Evolutionary conservation across 2,797 vertebrate genomes (phyloP), one percentile per base, ranked within the genome.

Genomic region (Macroramphosus scolopax): DNA sequence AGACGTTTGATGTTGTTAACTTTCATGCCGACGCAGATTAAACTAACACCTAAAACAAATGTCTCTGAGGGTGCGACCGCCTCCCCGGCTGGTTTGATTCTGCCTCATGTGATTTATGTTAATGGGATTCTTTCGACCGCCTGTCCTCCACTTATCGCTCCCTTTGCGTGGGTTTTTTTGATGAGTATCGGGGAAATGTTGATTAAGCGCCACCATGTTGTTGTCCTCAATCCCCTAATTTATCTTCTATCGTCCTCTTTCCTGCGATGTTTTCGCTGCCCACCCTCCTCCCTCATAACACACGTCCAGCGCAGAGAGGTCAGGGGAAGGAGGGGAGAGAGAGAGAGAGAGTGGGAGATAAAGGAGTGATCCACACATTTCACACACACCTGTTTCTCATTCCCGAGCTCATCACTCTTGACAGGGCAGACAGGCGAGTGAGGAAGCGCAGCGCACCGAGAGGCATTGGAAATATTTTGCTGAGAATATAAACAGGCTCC

Each of bases 301-400:
- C 51, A 39, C 20, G 42, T 33, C 13, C 39, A 5, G 31, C 63
- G 67, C 54, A 16, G 48, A 58, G 41, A 66, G 68, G 71, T 56
- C 38, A 31, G 31, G 44, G 29, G 37, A 22, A 45, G 17, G 12
- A 5, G 13, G 3, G 15, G 28, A 16, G 32, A 10, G 6, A 24
- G 18, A 31, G n/a, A 17, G 49, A 17, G 55, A 17, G 53, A 11
- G 45, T 51, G 63, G 46, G 31, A 70, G 68, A 76, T 76, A 83
- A 81, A 75, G 79, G 44, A 61, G 65, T 22, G 77, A 81, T 73
- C 53, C 18, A 26, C 52, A 50, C 61, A 57, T 76, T 78, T 80
- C 63, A 63, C 72, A 54, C 77, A 85, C 88, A 88, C 86, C 86
- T 90, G 88, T 88, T 88, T 88, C 72, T 85, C 80, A 87, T 89